Percentiles rank a stretch among this genome's conserved stretches.
Conservation (phyloP, 23 tunicate species). For the Halocynthia roretzi region DNA sequence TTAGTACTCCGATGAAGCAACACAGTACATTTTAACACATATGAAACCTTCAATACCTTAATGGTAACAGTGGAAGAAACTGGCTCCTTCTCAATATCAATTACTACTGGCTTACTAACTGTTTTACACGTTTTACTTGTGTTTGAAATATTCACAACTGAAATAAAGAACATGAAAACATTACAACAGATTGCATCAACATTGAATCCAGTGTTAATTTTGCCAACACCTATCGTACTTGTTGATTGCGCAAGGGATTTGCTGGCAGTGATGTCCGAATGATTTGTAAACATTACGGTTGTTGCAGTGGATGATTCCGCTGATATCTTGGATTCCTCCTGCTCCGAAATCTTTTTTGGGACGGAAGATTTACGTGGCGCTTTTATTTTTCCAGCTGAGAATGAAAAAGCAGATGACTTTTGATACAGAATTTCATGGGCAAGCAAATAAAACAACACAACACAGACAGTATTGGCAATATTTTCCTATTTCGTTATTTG, state of each 20-base stretch:
- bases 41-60: neutral
- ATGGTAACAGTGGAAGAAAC: neutral
- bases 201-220: neutral
- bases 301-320: neutral
- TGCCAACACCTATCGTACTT: neutral
- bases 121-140: no score
- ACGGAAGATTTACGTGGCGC: constrained; percentile 11
- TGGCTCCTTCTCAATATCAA: neutral
- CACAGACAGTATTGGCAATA: neutral
- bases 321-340: constrained; percentile 5
- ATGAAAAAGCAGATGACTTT: neutral
- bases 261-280: neutral
- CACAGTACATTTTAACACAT: neutral
- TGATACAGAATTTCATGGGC: neutral
- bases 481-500: no score
- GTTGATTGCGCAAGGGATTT: neutral
- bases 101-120: constrained; percentile 9
- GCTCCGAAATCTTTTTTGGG: constrained; percentile 16
- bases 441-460: neutral
- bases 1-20: neutral
- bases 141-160: neutral
- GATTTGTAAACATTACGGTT: neutral
- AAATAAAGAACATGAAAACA: neutral
- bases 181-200: neutral
- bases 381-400: neutral